These are phyloP conservation scores for Fregata magnificens DNA, from an alignment of 2,113 vertebrate genomes.

Conservation along the genomic window DNA sequence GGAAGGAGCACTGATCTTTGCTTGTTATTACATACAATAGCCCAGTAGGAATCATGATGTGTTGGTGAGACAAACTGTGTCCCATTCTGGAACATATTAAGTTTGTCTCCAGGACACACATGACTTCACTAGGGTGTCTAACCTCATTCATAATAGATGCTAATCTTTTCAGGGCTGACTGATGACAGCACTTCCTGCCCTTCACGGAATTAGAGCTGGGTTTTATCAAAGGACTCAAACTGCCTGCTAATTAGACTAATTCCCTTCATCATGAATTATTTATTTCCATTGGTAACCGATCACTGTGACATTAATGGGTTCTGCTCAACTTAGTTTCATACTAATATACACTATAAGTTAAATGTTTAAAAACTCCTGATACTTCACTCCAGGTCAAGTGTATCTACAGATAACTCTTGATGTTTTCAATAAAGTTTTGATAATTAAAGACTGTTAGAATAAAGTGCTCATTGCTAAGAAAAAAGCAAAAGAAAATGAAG, in stretches of 20 bases:
- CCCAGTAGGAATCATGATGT: slow-evolving; percentile 83
- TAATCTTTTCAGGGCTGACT: slow-evolving; percentile 98
- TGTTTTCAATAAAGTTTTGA: slow-evolving; percentile 54
- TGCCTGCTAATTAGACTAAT: slow-evolving; percentile 99
- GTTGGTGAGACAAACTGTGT: slow-evolving; percentile 87
- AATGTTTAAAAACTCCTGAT: slow-evolving; percentile 79
- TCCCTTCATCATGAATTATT: slow-evolving; percentile 98
- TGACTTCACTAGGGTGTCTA: slow-evolving; percentile 91
- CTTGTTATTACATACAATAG: slow-evolving; percentile 89
- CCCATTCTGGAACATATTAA: slow-evolving; percentile 93
- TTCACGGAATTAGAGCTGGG: slow-evolving; percentile 93
- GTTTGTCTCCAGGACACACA: slow-evolving; percentile 97
- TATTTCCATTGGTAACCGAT: slow-evolving; percentile 97
- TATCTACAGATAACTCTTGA: slow-evolving; percentile 61
- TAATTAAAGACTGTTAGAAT: not conserved
- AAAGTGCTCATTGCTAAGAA: not conserved
- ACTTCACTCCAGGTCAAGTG: slow-evolving; percentile 74
- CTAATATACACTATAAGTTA: slow-evolving; percentile 85
- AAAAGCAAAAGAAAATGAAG: not conserved
- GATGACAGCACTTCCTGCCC: slow-evolving; percentile 96
- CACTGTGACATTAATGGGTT: slow-evolving; percentile 94
- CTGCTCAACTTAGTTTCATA: slow-evolving; percentile 88
- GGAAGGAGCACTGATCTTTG: slow-evolving; percentile 73
- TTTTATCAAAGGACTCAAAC: slow-evolving; percentile 98
- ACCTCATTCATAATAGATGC: slow-evolving; percentile 97